These are phyloP conservation scores for Eupelmus urozonus DNA, from an alignment of 2,888 invertebrate genomes.

Conservation along the genomic window DNA sequence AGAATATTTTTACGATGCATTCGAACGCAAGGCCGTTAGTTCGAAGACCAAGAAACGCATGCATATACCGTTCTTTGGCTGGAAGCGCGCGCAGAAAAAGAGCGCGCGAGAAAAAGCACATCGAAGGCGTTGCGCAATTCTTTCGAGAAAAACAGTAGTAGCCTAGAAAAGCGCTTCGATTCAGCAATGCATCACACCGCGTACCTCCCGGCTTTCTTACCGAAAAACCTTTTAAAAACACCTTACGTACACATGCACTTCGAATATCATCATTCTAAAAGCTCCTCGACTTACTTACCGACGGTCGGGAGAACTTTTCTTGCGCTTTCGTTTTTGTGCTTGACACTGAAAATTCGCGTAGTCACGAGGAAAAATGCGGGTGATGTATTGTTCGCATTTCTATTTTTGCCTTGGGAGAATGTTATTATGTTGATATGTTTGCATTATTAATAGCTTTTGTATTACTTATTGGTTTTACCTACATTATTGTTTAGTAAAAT, in stretches of 20 bases:
- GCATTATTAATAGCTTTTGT: too few relatives aligned
- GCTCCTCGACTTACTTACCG: neutral
- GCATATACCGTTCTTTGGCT: slow-evolving; percentile 16
- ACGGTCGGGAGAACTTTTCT: neutral
- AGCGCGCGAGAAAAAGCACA: slow-evolving; percentile 27
- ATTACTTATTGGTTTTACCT: too few relatives aligned
- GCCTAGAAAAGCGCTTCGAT: neutral
- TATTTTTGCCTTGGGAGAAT: too few relatives aligned
- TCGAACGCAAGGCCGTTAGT: slow-evolving; percentile 42
- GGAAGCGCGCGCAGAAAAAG: slow-evolving; percentile 13
- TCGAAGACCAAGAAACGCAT: too few relatives aligned
- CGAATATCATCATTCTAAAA: slow-evolving; percentile 29
- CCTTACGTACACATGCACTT: neutral
- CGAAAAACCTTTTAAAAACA: slow-evolving; percentile 26
- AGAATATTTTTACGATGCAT: slow-evolving; percentile 30
- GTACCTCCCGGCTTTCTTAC: neutral
- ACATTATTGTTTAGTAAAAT: too few relatives aligned
- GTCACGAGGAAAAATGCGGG: too few relatives aligned
- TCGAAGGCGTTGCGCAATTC: slow-evolving; percentile 36
- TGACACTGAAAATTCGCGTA: neutral
- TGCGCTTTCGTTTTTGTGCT: neutral
- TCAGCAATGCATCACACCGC: slow-evolving; percentile 19
- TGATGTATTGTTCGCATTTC: too few relatives aligned
- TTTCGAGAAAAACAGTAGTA: slow-evolving; percentile 30
- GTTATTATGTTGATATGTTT: too few relatives aligned